phyloP scores from a whole-genome alignment of 2,113 vertebrate species.

The Balaeniceps rex region DNA sequence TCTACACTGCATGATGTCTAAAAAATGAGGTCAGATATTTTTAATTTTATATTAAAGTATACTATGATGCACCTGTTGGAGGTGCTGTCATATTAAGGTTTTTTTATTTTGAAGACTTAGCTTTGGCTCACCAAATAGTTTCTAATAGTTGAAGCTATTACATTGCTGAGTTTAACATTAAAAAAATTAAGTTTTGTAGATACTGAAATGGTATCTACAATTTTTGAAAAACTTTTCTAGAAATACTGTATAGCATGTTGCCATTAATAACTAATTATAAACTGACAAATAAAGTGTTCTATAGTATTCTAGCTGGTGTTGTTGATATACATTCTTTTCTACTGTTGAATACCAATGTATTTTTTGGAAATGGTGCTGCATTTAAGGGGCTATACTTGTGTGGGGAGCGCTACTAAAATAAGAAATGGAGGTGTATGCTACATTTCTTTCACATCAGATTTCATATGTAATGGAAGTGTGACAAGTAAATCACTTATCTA shows the following conservation, averaged over 20 bases:
- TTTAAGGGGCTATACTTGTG: background rate
- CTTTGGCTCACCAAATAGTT: background rate
- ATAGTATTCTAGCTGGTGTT: background rate
- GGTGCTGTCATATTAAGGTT: background rate
- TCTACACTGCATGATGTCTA: background rate
- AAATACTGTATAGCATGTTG: background rate
- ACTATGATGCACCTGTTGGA: background rate
- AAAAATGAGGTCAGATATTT: background rate
- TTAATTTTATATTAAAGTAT: background rate
- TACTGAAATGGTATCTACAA: background rate
- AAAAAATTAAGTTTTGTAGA: background rate
- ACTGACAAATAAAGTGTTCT: conserved; percentile 18
- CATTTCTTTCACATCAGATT: background rate
- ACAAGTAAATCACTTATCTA: background rate
- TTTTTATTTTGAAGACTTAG: background rate
- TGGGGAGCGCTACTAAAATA: background rate
- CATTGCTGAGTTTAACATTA: background rate
- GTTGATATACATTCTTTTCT: background rate
- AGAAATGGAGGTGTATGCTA: background rate
- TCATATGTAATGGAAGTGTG: background rate
- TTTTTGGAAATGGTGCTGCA: background rate
- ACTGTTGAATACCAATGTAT: background rate
- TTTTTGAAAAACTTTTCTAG: conserved; percentile 8
- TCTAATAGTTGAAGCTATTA: background rate
- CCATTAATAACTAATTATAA: background rate